Evolutionary conservation across 2,797 vertebrate species (phyloP), one percentile per base, ranked within the genome.

Genomic region (Platyrinchus mystaceus): DNA sequence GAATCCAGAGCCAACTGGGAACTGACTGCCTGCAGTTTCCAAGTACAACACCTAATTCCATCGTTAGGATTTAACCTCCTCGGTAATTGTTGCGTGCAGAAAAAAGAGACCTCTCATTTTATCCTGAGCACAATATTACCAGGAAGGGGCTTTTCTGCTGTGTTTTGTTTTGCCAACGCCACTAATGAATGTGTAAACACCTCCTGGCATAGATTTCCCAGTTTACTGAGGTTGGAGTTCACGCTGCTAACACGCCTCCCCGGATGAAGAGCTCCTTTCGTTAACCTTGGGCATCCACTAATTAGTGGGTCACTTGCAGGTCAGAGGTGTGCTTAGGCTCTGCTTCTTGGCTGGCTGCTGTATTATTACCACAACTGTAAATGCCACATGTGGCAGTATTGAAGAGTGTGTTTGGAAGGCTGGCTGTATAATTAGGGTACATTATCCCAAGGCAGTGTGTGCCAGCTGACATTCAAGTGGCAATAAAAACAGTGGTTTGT

Each of bases 261-360:
- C 26, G 47, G 7, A 22, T 56, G 87, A 74, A 91, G 86, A 6
- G 53, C 95, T 97, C 63, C 44, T 9, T 97, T 92, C 24, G 49
- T 95, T 98, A 97, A 98, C 98, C 97, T 70, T 14, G 63, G 47
- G 88, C 93, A 84, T 74, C 87, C 91, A 37, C 97, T 98, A 98
- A 98, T 98, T 90, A 96, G 95, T 16, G 77, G 97, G 97, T 97
- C 96, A 97, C 97, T 97, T 98, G 98, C 97, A 53, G 97, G 98
- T 96, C 96, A 97, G 96, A 97, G 96, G 96, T 95, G 95, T 50
- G 81, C 94, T 96, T 66, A n/a, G 85, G 81, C 84, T 92, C 32
- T 75, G 94, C 89, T 94, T 55, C 96, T 97, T 89, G 86, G 91
- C 95, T 93, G 91, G 22, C 73, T 87, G 74, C 37, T 63, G 50